Evolutionary conservation across 2,888 invertebrate species (phyloP).

Genomic region (Tetranychus piercei): DNA sequence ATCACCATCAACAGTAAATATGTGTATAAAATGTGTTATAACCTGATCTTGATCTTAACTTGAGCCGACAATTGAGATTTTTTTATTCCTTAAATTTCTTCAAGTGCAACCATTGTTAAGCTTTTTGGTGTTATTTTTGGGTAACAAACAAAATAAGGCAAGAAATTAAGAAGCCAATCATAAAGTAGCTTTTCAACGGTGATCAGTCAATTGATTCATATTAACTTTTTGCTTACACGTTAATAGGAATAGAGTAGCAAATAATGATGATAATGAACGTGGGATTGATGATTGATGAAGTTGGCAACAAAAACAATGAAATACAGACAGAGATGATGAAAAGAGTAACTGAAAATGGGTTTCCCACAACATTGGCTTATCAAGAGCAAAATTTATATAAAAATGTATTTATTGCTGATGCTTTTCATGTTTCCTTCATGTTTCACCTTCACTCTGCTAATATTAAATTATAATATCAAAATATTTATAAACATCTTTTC

Average conservation of each 20-base stretch:
- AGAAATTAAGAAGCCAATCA: neutral
- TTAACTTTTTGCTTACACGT: neutral
- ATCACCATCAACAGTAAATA: neutral
- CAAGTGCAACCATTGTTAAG: too few species aligned
- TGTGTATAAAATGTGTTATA: neutral
- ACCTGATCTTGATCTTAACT: neutral
- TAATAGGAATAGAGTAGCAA: neutral
- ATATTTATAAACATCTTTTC: too few species aligned
- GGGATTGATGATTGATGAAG: conserved; percentile 1
- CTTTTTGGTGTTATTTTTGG: too few species aligned
- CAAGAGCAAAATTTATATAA: too few species aligned
- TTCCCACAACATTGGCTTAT: too few species aligned
- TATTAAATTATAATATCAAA: too few species aligned
- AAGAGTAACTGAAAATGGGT: too few species aligned
- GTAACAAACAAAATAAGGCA: too few species aligned
- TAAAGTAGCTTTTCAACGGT: neutral
- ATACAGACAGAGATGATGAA: neutral
- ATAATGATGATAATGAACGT: neutral
- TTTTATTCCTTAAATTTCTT: neutral
- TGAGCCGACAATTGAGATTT: neutral
- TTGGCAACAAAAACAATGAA: neutral
- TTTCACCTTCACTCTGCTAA: too few species aligned
- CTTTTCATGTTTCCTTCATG: too few species aligned
- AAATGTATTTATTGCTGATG: too few species aligned
- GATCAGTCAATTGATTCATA: conserved; percentile 1